Percentiles rank a stretch among this genome's conserved stretches.
These are phyloP conservation scores for Strigamia transsilvanica DNA, from an alignment of 2,888 invertebrate species.

Conservation along the genomic window DNA sequence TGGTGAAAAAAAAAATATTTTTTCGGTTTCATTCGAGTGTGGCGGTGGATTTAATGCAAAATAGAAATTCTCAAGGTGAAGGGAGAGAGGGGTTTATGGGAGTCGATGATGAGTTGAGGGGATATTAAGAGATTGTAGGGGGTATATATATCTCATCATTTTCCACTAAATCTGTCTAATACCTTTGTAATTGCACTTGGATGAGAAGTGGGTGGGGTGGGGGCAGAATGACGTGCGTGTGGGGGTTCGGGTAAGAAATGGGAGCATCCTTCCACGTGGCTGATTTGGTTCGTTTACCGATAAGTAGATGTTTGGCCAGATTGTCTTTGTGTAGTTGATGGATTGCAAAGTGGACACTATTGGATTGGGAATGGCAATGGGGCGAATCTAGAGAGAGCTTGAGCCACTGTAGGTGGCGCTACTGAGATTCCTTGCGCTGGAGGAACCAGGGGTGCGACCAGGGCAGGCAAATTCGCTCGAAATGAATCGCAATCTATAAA, in stretches of 20 bases:
- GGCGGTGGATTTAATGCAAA: neutral
- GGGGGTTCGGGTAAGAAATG: conserved; percentile 22
- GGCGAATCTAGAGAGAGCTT: neutral
- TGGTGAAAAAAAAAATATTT: conserved; percentile 33
- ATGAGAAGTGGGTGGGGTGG: conserved; percentile 40
- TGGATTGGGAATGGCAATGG: conserved; percentile 13
- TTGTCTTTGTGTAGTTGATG: conserved; percentile 41
- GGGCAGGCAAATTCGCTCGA: neutral
- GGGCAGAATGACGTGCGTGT: neutral
- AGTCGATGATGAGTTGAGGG: conserved; percentile 41
- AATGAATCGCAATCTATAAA: neutral
- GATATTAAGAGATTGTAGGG: conserved; percentile 34
- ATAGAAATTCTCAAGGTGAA: neutral
- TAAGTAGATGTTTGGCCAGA: conserved; percentile 49
- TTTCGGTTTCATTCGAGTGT: neutral
- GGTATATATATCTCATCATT: conserved; percentile 50
- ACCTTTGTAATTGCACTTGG: conserved; percentile 52
- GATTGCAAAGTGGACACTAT: conserved; percentile 46
- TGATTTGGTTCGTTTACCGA: conserved; percentile 48
- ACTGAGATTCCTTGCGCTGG: neutral
- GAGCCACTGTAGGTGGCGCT: neutral
- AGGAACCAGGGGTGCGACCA: no score
- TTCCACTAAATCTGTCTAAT: conserved; percentile 54
- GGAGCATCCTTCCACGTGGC: conserved; percentile 31
- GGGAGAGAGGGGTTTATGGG: neutral